Evolutionary conservation across 2,888 invertebrate species (phyloP).

Genomic region (Ectropis crepuscularia): DNA sequence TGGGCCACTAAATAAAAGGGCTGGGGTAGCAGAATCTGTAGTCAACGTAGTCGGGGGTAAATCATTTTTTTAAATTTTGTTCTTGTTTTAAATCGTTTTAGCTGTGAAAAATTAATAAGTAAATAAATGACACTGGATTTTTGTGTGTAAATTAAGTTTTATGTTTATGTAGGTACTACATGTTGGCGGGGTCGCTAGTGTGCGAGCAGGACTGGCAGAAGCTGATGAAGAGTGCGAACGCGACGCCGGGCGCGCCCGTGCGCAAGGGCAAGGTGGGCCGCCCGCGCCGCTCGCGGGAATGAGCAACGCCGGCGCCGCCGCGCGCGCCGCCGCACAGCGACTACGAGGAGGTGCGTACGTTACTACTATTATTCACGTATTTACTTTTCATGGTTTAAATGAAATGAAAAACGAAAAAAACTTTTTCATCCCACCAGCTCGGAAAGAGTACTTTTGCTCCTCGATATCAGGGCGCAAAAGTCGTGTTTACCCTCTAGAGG

Average conservation of each 20-base stretch:
- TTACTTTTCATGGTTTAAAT: background rate
- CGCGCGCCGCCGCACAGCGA: slow-evolving; percentile 74
- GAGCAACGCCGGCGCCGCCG: slow-evolving; percentile 80
- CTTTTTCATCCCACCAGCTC: too few relatives aligned
- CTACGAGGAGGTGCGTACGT: slow-evolving; percentile 73
- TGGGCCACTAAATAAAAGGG: too few relatives aligned
- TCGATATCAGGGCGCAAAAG: too few relatives aligned
- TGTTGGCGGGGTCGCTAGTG: slow-evolving; percentile 94
- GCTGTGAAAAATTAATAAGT: too few relatives aligned
- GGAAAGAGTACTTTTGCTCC: too few relatives aligned
- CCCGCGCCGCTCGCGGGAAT: slow-evolving; percentile 95
- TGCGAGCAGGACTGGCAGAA: slow-evolving; percentile 99
- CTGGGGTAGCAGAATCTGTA: too few relatives aligned
- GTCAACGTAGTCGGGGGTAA: too few relatives aligned
- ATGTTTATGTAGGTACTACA: slow-evolving; percentile 88
- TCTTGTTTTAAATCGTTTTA: too few relatives aligned
- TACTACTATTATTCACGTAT: background rate
- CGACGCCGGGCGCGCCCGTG: slow-evolving; percentile 87
- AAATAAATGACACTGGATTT: too few relatives aligned
- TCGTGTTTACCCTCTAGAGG: too few relatives aligned
- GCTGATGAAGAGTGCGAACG: slow-evolving; percentile 91
- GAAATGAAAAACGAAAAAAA: too few relatives aligned
- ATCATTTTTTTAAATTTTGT: too few relatives aligned
- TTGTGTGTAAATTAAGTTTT: background rate
- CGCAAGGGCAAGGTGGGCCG: slow-evolving; percentile 96